Conservation (phyloP, 1,140 invertebrate genomes). For the Drosophila nannoptera region DNA sequence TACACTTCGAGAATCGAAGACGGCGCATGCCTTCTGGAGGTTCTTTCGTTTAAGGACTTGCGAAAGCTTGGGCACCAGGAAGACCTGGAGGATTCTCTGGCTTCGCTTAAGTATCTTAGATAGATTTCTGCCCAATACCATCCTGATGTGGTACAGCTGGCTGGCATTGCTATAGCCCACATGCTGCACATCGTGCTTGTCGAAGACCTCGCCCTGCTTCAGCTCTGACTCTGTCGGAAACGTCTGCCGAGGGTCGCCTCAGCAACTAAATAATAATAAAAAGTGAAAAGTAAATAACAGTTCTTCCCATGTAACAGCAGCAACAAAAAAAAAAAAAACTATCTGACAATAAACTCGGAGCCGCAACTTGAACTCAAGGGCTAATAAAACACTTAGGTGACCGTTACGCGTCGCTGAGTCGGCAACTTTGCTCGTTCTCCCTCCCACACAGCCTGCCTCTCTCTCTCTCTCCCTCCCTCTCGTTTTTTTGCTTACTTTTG, state of each 20-base stretch:
- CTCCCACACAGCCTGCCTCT: not conserved
- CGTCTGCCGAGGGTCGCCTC: too few relatives aligned
- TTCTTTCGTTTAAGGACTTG: too few relatives aligned
- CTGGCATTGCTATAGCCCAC: constrained; percentile 6
- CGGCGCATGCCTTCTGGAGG: constrained; percentile 31
- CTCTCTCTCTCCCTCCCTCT: not conserved
- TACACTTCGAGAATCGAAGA: constrained; percentile 31
- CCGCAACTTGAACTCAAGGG: constrained; percentile 49
- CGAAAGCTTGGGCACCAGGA: too few relatives aligned
- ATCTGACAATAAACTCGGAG: constrained; percentile 64
- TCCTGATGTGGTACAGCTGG: constrained; percentile 32
- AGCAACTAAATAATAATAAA: not conserved
- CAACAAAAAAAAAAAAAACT: constrained; percentile 25
- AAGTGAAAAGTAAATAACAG: constrained; percentile 10
- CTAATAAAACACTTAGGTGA: constrained; percentile 71
- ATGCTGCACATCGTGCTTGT: constrained; percentile 22
- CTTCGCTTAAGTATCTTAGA: too few relatives aligned
- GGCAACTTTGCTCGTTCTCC: constrained; percentile 49
- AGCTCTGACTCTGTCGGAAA: too few relatives aligned
- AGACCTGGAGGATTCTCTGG: constrained; percentile 52
- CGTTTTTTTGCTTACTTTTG: not conserved
- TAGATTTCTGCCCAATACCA: constrained; percentile 24
- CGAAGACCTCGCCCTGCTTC: constrained; percentile 38
- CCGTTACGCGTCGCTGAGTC: constrained; percentile 45
- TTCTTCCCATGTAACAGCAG: constrained; percentile 6